Evolutionary conservation across 2,888 invertebrate species (phyloP).

Genomic region (Lypha dubia): DNA sequence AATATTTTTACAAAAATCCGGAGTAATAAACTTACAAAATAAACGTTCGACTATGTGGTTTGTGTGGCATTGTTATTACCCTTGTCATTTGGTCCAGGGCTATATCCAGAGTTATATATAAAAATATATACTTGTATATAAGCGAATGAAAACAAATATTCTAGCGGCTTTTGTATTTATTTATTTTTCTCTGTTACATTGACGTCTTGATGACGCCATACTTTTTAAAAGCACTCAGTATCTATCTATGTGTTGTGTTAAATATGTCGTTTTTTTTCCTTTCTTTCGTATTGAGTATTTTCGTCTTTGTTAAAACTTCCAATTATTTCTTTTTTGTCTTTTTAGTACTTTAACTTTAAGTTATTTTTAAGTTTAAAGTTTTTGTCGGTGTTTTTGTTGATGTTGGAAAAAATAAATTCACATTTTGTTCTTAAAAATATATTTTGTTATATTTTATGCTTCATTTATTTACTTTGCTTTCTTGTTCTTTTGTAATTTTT

Average conservation of each 20-base stretch:
- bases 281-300: background rate
- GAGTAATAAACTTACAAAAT: slow-evolving; percentile 31
- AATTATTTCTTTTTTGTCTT: slow-evolving; percentile 31
- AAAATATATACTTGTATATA: too few relatives aligned
- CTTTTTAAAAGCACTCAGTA: slow-evolving; percentile 28
- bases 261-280: background rate
- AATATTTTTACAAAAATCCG: slow-evolving; percentile 32
- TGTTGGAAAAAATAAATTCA: slow-evolving; percentile 34
- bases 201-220: slow-evolving; percentile 59
- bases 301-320: slow-evolving; percentile 4
- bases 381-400: slow-evolving; percentile 4
- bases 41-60: background rate
- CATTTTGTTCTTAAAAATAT: slow-evolving; percentile 32
- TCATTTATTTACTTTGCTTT: slow-evolving; percentile 25
- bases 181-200: slow-evolving; percentile 26
- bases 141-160: slow-evolving; percentile 28
- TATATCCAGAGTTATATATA: slow-evolving; percentile 43
- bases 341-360: slow-evolving; percentile 6
- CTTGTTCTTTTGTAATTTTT: slow-evolving; percentile 19
- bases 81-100: slow-evolving; percentile 53
- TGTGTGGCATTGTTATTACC: slow-evolving; percentile 36
- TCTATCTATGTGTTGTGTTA: too few relatives aligned
- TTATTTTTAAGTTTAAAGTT: slow-evolving; percentile 25
- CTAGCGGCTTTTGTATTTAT: slow-evolving; percentile 44
- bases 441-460: slow-evolving; percentile 29